Evolutionary conservation across 2,113 vertebrate genomes (phyloP).

Genomic region (Ailurus styani): DNA sequence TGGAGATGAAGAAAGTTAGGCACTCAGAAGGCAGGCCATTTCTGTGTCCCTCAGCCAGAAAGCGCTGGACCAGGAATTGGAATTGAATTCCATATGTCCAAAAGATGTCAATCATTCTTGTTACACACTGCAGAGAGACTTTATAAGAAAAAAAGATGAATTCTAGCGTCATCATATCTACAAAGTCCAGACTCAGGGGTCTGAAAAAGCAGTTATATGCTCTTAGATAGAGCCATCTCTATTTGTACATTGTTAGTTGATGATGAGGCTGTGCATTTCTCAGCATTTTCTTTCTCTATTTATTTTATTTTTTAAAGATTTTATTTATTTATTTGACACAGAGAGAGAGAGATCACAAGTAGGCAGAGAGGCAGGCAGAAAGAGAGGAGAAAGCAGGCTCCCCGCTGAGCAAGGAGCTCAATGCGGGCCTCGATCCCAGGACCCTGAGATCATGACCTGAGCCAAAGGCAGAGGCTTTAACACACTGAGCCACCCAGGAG

Average conservation of each 20-base stretch:
- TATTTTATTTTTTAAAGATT: background rate
- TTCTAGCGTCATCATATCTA: background rate
- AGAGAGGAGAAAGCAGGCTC: no score
- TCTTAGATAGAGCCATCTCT: background rate
- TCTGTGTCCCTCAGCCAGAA: background rate
- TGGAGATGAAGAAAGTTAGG: background rate
- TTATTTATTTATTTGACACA: no score
- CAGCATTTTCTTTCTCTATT: background rate
- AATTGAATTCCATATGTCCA: background rate
- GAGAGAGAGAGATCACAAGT: no score
- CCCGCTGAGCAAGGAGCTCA: no score
- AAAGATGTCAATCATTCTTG: background rate
- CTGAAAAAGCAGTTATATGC: background rate
- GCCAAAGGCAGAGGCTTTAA: no score
- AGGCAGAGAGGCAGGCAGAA: no score
- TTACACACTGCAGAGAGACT: background rate
- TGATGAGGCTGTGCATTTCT: background rate
- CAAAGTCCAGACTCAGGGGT: background rate
- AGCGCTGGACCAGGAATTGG: background rate
- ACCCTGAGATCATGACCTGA: no score
- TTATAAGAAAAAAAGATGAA: background rate
- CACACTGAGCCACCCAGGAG: no score
- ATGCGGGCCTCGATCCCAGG: no score
- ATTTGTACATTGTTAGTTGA: background rate
- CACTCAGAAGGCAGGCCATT: background rate